Base-by-base conservation (phyloP, 2,797 vertebrate species). In the Loriculus beryllinus region DNA sequence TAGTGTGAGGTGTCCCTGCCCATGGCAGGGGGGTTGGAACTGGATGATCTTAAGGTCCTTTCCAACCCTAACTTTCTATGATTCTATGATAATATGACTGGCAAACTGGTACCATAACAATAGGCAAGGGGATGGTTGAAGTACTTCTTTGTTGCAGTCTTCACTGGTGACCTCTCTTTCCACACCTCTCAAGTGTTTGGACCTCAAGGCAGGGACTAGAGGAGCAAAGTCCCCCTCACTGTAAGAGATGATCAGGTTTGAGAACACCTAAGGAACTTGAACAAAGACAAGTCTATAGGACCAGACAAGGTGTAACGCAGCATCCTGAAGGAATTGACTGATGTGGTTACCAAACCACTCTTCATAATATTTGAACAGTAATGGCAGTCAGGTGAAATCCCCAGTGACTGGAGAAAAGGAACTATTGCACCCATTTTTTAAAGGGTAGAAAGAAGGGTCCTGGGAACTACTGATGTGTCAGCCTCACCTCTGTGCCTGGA, bases 71-170 rank as follows among this genome's bases (percentile, higher is more conserved):
- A n/a, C n/a, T n/a, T n/a, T n/a, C n/a, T n/a, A n/a, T n/a, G n/a
- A n/a, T n/a, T n/a, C n/a, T n/a, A n/a, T n/a, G n/a, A n/a, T n/a
- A 35, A 18, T 7, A 9, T 0, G 3, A 54, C 59, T 59, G 20
- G 20, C 49, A 81, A 57, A 59, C 35, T 48, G 22, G 7, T 52
- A 57, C 59, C 25, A 63, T 57, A 57, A 45, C 28, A 71, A 4
- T 3, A 33, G 39, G 42, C 6, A 10, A 54, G 26, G 43, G 37
- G 43, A 37, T 37, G n/a, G 8, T n/a, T 74, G 72, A 92, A 15
- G 5, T 75, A 25, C 37, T 4, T 48, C 42, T 71, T 84, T 59
- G 10, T 47, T 8, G 56, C 7, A 37, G n/a, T 54, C 45, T 69
- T 72, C 43, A 17, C 22, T 78, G 7, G 23, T 31, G 33, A 0